Evolutionary conservation across 2,113 vertebrate species (phyloP), one percentile per base, ranked within the genome.

Genomic region (Platysternon megacephalum): DNA sequence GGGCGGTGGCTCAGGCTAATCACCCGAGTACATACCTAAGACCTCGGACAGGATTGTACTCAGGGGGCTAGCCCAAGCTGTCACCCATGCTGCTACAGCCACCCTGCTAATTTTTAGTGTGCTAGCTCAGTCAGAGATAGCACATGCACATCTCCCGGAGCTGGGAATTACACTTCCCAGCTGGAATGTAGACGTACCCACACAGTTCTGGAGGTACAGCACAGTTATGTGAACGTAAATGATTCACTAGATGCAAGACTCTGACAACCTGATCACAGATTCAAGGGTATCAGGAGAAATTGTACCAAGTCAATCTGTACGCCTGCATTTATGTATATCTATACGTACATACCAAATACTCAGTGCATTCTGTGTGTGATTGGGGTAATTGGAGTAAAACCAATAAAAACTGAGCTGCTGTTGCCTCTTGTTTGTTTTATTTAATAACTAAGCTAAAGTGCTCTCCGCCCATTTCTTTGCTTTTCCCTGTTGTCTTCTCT

Each of bases 131-230:
- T 56, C 21, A 12, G 58, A 61, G 29, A 61, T 32, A 61, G 29
- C 58, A 16, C 58, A 32, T 32, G 29, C 14, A 32, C 58, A 32
- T 61, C 58, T 32, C 5, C 29, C 6, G 6, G 58, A 61, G 58
- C 28, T 35, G 29, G 58, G 58, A 39, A 13, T 16, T 16, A 1
- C 5, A 16, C 24, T 10, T 51, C 48, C 35, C 8, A 19, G 58
- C 0, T 1, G 46, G 44, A 8, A 16, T 19, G 1, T 0, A 1
- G 55, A 79, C 0, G 0, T 79, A 5, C 58, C 35, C 78, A 78
- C 65, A 72, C 74, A n/a, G 32, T 61, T 32, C 58, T 58, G 26
- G 74, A 52, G 12, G 6, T 51, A 49, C 79, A 76, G 52, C 32
- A 24, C 5, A 2, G 51, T 29, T 5, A 49, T 0, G 0, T 3